phyloP scores from a whole-genome alignment of 2,888 invertebrate genomes.

The Tolmerus cingulatus region DNA sequence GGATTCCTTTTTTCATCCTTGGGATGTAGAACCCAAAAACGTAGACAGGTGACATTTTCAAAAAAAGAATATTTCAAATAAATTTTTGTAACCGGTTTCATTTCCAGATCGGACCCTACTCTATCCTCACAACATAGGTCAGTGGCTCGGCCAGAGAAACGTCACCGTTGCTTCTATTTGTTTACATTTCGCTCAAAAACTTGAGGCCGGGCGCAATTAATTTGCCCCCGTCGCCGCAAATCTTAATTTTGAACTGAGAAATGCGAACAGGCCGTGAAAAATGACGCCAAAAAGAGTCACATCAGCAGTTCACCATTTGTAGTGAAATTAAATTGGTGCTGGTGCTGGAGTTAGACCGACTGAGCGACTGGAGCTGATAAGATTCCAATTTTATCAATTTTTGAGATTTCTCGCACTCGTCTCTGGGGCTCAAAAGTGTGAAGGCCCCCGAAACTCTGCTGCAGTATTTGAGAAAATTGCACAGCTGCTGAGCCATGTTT shows the following conservation, averaged over 20 bases:
- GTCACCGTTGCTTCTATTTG: neutral
- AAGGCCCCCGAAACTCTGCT: neutral
- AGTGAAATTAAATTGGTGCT: neutral
- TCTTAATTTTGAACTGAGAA: neutral
- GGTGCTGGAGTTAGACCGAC: neutral
- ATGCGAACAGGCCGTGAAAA: neutral
- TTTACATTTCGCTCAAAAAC: neutral
- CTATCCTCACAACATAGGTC: too few species aligned
- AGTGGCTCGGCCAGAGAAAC: neutral
- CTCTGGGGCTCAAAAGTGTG: neutral
- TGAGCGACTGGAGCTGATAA: neutral
- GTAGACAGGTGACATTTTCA: too few species aligned
- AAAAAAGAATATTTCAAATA: too few species aligned
- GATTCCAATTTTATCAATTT: neutral
- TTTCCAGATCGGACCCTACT: too few species aligned
- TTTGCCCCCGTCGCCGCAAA: neutral
- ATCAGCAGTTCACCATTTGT: neutral
- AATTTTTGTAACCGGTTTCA: too few species aligned
- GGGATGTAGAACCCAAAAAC: too few species aligned
- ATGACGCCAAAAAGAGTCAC: neutral
- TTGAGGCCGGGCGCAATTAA: neutral
- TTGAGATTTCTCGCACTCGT: neutral
- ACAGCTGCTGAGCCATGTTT: neutral
- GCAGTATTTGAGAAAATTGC: neutral
- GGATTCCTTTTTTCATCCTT: too few species aligned